Evolutionary conservation across 2,888 invertebrate species (phyloP), one percentile per base, ranked within the genome.

Genomic region (Macrophya alboannulata): DNA sequence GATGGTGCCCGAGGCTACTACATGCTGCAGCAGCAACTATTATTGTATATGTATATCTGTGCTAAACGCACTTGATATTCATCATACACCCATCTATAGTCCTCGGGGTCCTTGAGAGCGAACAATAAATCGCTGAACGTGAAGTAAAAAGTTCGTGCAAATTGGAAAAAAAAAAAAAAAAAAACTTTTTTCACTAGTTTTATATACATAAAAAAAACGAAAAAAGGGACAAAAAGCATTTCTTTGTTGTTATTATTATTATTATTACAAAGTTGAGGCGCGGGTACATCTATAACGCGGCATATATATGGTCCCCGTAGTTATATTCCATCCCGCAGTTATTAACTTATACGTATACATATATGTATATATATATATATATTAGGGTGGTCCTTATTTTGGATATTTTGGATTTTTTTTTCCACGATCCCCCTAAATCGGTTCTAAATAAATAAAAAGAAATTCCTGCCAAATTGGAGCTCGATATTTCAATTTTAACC

Each of bases 81-180:
- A 31, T 2, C 31, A 31, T 31, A 1, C 3, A 31, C 1, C 31
- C 3, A 31, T 31, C 31, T 3, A 31, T 31, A 31, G 85, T 79
- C 71, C 72, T 79, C 71, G 71, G 17, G 45, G 82, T 45, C 74
- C 81, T 85, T 84, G 25, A 15, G 10, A 68, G 0, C 17, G 17
- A 15, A 68, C 31, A 4, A 17, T 37, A 37, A 68, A 37, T 37
- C 68, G 31, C 17, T 5, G 25, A 17, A 5, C 68, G 5, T 37
- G 12, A 37, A 68, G 68, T 68, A 55, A 55, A 55, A 55, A n/a
- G n/a, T n/a, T n/a, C n/a, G n/a, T n/a, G n/a, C n/a, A n/a, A 43
- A 43, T 12, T 48, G 48, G 4, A 48, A 4, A 43, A 43, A 43
- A 43, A 43, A 6, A 43, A 43, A 43, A 43, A 6, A 43, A 43